These are phyloP conservation scores for Metaphire vulgaris DNA, from an alignment of 1,140 invertebrate genomes.

Conservation along the genomic window DNA sequence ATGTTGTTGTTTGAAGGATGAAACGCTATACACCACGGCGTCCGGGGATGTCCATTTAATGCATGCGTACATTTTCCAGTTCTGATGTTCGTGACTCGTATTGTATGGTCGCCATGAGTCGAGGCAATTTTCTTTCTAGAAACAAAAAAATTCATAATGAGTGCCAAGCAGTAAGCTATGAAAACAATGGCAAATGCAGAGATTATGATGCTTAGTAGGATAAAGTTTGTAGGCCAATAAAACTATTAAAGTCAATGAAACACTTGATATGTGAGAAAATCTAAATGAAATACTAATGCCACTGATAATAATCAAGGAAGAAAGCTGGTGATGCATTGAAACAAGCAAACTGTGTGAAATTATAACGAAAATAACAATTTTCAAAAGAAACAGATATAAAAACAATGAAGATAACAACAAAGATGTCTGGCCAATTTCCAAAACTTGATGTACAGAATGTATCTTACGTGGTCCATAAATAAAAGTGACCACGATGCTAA, in stretches of 20 bases:
- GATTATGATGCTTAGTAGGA: not conserved
- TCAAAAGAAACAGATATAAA: too few species aligned
- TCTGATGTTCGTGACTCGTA: constrained; percentile 74
- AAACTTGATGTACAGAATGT: too few species aligned
- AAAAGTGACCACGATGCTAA: too few species aligned
- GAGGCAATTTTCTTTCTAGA: constrained; percentile 73
- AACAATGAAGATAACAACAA: too few species aligned
- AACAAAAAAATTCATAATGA: not conserved
- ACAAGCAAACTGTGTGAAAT: too few species aligned
- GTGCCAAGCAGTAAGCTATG: not conserved
- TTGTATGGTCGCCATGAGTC: constrained; percentile 82
- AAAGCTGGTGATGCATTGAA: too few species aligned
- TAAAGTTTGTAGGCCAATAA: not conserved
- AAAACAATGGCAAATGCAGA: not conserved
- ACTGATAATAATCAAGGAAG: not conserved
- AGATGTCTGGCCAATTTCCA: too few species aligned
- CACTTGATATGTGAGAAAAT: not conserved
- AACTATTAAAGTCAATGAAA: not conserved
- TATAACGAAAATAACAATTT: too few species aligned
- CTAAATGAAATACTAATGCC: constrained; percentile 12
- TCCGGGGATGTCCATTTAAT: constrained; percentile 75
- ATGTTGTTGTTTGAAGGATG: constrained; percentile 77
- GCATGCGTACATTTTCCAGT: constrained; percentile 73
- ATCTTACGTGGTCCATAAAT: too few species aligned
- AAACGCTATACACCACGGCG: constrained; percentile 84